Base-by-base conservation (phyloP, 1,140 invertebrate species). In the Drosophila obscura region DNA sequence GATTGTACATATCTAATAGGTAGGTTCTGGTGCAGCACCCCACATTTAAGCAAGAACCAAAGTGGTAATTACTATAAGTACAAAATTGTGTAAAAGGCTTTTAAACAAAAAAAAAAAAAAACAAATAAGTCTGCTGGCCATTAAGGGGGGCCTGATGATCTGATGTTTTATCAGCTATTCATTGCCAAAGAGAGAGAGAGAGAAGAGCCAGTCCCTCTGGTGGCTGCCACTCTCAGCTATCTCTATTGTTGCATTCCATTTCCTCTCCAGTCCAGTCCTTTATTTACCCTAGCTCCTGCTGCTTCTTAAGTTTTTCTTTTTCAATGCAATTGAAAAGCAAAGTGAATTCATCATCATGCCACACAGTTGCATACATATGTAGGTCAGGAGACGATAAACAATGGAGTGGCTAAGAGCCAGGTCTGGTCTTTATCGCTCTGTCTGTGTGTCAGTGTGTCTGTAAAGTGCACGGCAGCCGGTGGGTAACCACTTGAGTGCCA, bases 331-430 rank as follows among this genome's bases (percentile, higher is more conserved):
- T 63, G 41, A 64, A 67, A 53, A 44, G 41, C 24, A 55, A 59
- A 48, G 16, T 49, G 13, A 56, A 69, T 43, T 31, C 13, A 66
- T 39, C 35, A 39, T 39, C 35, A 13, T 13, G 0, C 13, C 13
- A 13, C 35, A 39, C 3, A 35, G 31, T 11, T 11, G 11, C 31
- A 35, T 35, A 35, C 31, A 35, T 56, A 57, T 57, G 19, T 69
- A 43, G 66, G 66, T 68, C 66, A 68, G 50, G 31, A 69, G 55
- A 43, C 66, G 26, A 67, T 57, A 56, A 56, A 48, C 61, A 64
- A 55, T 7, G 16, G 31, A 56, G 16, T 56, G 26, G 16, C 16
- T 28, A 55, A 49, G 24, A 67, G 50, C 43, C 41, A 16, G 7
- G 35, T 5, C 35, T 39, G 35, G 35, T 13, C 11, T 39, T 11